Conservation (phyloP, 2,113 vertebrate genomes). For the Lutjanus erythropterus region DNA sequence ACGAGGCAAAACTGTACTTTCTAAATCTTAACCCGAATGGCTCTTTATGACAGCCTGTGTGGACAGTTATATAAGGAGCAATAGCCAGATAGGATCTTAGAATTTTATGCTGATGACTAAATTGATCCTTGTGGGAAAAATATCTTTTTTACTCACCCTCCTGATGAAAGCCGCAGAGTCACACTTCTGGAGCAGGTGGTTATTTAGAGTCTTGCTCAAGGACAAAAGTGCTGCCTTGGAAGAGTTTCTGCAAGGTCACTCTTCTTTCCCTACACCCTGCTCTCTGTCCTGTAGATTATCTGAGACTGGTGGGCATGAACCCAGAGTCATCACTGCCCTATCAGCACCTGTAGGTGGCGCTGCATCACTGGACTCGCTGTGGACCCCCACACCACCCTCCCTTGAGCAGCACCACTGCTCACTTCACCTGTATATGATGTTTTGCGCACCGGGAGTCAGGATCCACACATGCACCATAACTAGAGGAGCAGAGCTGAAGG, state of each 20-base stretch:
- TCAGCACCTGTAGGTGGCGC: slow-evolving; percentile 66
- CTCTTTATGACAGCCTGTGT: background rate
- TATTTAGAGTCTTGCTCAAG: background rate
- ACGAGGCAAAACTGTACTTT: background rate
- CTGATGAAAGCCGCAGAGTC: background rate
- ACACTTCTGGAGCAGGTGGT: background rate
- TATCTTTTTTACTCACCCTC: background rate
- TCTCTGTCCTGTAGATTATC: background rate
- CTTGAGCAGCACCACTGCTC: slow-evolving; percentile 22
- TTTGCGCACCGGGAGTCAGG: slow-evolving; percentile 57
- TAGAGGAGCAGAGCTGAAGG: slow-evolving; percentile 12
- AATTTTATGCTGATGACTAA: background rate
- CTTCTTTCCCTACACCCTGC: background rate
- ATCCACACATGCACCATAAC: slow-evolving; percentile 34
- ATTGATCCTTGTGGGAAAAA: background rate
- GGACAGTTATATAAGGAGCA: background rate
- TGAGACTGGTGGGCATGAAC: background rate
- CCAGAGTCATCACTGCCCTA: background rate
- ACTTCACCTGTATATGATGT: slow-evolving; percentile 51
- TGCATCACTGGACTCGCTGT: slow-evolving; percentile 32
- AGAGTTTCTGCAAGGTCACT: background rate
- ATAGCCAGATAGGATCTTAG: background rate
- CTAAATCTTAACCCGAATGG: background rate
- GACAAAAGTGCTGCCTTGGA: background rate
- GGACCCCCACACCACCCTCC: slow-evolving; percentile 11